Evolutionary conservation across 2,797 vertebrate genomes (phyloP), one percentile per base, ranked within the genome.

Genomic region (Urocyon cinereoargenteus): DNA sequence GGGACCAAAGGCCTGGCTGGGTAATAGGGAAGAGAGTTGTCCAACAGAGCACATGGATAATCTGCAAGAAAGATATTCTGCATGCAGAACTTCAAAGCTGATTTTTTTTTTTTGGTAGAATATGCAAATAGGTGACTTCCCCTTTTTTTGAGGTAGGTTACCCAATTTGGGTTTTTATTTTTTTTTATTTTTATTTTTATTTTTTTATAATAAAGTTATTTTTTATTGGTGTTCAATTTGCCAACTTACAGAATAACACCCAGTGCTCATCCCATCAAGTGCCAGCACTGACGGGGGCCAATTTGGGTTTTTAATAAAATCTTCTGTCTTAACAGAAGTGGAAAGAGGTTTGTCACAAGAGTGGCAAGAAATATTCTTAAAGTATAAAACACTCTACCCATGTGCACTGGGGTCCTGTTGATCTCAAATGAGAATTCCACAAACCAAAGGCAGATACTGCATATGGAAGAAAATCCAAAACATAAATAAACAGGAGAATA

Each of bases 311-410:
- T 96, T 95, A 97, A 68, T 66, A 73, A 96, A 94, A 66, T 61
- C 90, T 94, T 98, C 94, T 96, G 66, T 97, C 57, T 98, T 53
- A 94, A 88, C 34, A 96, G 94, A 97, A 97, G 62, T 70, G 95
- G 59, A 91, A 92, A 93, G 40, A 90, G 21, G 13, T 91, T 95
- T 94, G 61, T 95, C 72, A 85, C 28, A 81, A 92, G 77, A 91
- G 14, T 64, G 70, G 55, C 31, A 97, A 95, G 49, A 95, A 89
- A 88, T 34, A 66, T 11, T 73, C 75, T 83, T 92, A 64, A 91
- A 91, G 66, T 92, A 93, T 55, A 95, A 94, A 94, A 86, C 55
- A 61, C 6, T 89, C 79, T 90, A 97, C 79, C 66, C 92, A 78
- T 57, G 51, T 95, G 64, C 66, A 89, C 66, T 89, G 77, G 93